These are phyloP conservation scores for Machimus rusticus DNA, from an alignment of 2,888 invertebrate genomes.

Conservation along the genomic window DNA sequence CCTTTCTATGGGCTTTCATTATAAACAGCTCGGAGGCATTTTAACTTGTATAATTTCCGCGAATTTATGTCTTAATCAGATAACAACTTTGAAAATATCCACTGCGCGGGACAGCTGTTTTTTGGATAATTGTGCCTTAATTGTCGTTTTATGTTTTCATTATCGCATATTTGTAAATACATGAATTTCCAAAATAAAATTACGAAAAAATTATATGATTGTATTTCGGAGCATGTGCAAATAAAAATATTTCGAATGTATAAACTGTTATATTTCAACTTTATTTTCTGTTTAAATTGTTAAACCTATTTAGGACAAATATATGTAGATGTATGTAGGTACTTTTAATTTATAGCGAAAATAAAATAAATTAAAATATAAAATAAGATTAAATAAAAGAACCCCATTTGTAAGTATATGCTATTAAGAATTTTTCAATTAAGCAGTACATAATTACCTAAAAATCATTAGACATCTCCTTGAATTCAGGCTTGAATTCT, in stretches of 20 bases:
- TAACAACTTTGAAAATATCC: not conserved
- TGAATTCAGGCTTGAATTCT: not conserved
- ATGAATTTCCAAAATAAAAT: not conserved
- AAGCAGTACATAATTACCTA: not conserved
- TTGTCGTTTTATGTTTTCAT: not conserved
- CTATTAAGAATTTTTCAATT: not conserved
- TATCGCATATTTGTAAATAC: not conserved
- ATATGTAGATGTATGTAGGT: not conserved
- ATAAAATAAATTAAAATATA: not conserved
- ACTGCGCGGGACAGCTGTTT: not conserved
- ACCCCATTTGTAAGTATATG: not conserved
- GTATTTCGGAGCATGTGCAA: not conserved
- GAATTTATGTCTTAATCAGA: slow-evolving; percentile 15
- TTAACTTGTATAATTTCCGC: slow-evolving; percentile 3
- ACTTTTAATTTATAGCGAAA: not conserved
- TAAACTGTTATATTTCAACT: not conserved
- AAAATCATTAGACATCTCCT: not conserved
- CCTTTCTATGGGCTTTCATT: slow-evolving; percentile 10
- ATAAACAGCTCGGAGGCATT: slow-evolving; percentile 3
- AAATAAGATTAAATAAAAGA: not conserved
- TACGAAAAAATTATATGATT: not conserved
- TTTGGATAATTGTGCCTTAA: not conserved
- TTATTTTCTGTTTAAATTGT: not conserved
- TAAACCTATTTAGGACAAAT: not conserved
- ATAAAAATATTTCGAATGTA: not conserved